These are phyloP conservation scores for Yponomeuta cagnagella DNA, from an alignment of 2,888 invertebrate genomes.

Conservation along the genomic window DNA sequence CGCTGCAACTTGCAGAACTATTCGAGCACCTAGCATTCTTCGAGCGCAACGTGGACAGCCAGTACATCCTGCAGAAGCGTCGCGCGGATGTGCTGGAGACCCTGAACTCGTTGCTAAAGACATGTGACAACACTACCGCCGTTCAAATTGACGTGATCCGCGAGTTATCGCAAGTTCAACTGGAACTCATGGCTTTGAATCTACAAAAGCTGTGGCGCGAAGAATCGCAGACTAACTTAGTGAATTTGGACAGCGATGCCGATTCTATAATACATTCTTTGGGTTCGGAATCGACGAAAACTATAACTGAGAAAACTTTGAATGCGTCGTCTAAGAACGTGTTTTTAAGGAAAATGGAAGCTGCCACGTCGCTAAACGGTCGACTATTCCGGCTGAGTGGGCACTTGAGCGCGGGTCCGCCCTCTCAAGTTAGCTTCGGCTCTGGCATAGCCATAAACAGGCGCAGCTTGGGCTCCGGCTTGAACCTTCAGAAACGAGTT, in stretches of 20 bases:
- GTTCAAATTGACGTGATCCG: slow-evolving; percentile 73
- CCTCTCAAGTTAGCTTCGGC: slow-evolving; percentile 49
- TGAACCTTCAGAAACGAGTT: not conserved
- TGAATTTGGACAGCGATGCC: slow-evolving; percentile 51
- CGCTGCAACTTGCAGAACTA: slow-evolving; percentile 77
- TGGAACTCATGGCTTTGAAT: slow-evolving; percentile 78
- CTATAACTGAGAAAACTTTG: slow-evolving; percentile 55
- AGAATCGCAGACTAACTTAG: slow-evolving; percentile 60
- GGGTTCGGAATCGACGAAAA: slow-evolving; percentile 57
- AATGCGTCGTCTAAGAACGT: slow-evolving; percentile 54
- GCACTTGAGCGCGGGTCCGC: slow-evolving; percentile 43
- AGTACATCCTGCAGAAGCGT: slow-evolving; percentile 76
- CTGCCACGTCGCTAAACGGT: slow-evolving; percentile 56
- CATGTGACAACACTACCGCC: slow-evolving; percentile 65
- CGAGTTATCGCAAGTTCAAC: slow-evolving; percentile 77
- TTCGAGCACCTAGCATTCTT: slow-evolving; percentile 83
- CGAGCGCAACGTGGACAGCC: slow-evolving; percentile 79
- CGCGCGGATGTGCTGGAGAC: slow-evolving; percentile 76
- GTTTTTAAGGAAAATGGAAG: slow-evolving; percentile 65
- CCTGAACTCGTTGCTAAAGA: slow-evolving; percentile 70
- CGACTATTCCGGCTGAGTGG: slow-evolving; percentile 56
- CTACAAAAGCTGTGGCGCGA: slow-evolving; percentile 73
- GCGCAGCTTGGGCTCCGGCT: not conserved
- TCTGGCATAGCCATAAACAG: slow-evolving; percentile 12
- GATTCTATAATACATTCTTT: slow-evolving; percentile 61